Percentiles rank a stretch among this genome's conserved stretches.
phyloP scores from a whole-genome alignment of 2,113 vertebrate genomes.

The Paramisgurnus dabryanus region DNA sequence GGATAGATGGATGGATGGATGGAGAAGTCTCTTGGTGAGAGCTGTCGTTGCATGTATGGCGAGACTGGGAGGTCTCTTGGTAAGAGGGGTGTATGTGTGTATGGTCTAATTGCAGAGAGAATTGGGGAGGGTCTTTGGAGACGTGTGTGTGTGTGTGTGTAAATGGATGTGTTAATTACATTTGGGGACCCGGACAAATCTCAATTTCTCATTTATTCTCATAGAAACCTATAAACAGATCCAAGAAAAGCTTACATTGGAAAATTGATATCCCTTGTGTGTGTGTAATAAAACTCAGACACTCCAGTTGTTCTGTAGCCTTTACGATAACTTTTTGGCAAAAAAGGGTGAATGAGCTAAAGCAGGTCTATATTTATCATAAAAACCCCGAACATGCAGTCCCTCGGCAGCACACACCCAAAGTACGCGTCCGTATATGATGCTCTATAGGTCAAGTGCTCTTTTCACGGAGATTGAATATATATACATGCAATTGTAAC shows the following conservation, averaged over 20 bases:
- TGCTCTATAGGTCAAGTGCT: slow-evolving; percentile 53
- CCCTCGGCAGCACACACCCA: slow-evolving; percentile 16
- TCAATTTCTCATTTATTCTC: neutral
- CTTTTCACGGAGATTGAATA: slow-evolving; percentile 44
- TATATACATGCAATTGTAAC: slow-evolving; percentile 48
- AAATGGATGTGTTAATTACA: slow-evolving; percentile 34
- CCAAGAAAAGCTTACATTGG: neutral
- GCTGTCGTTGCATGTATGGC: slow-evolving; percentile 36
- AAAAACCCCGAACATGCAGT: neutral
- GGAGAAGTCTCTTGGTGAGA: slow-evolving; percentile 43
- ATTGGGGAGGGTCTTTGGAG: slow-evolving; percentile 9
- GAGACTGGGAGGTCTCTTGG: slow-evolving; percentile 57
- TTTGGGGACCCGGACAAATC: neutral
- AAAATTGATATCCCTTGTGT: neutral
- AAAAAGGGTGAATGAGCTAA: neutral
- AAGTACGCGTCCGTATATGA: slow-evolving; percentile 29
- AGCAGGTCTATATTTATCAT: slow-evolving; percentile 2
- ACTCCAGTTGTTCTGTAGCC: neutral
- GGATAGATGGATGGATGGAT: slow-evolving; percentile 59
- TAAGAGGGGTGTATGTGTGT: slow-evolving; percentile 1
- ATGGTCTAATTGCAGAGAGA: neutral
- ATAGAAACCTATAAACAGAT: slow-evolving; percentile 7
- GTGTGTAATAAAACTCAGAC: slow-evolving; percentile 7
- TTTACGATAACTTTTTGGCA: neutral
- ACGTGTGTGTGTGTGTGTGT: slow-evolving; percentile 25